A percentile compares a stretch with the other conserved stretches of the same genome.
Conservation (phyloP, 2,113 vertebrate species). For the Macrotus californicus region DNA sequence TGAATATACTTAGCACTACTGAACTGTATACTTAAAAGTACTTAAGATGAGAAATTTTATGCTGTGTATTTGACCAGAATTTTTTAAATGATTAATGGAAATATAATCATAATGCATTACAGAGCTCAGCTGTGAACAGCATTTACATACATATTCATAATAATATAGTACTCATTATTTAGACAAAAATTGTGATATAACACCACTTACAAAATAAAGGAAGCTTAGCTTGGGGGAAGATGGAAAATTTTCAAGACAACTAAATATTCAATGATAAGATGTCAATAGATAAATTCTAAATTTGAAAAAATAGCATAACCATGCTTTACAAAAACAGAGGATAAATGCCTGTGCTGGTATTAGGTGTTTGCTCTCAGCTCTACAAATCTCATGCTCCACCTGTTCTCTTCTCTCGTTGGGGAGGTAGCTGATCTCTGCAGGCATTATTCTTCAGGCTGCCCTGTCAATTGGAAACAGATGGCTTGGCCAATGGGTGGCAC, state of each 20-base stretch:
- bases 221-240: background rate
- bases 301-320: background rate
- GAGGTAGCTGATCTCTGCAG: background rate
- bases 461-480: background rate
- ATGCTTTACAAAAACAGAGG: background rate
- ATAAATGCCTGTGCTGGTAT: background rate
- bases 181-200: background rate
- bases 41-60: background rate
- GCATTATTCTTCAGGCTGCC: background rate
- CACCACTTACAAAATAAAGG: background rate
- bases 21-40: background rate
- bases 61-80: background rate
- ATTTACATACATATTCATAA: background rate
- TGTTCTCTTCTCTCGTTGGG: background rate
- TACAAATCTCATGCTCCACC: background rate
- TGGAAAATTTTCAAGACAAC: background rate
- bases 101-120: background rate
- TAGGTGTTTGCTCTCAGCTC: background rate
- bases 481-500: background rate
- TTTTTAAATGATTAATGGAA: background rate
- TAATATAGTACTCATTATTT: background rate
- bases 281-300: background rate
- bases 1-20: background rate
- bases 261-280: background rate
- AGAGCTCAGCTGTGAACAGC: background rate